These are phyloP conservation scores for Mesoligia furuncula DNA, from an alignment of 2,888 invertebrate species.

Conservation along the genomic window DNA sequence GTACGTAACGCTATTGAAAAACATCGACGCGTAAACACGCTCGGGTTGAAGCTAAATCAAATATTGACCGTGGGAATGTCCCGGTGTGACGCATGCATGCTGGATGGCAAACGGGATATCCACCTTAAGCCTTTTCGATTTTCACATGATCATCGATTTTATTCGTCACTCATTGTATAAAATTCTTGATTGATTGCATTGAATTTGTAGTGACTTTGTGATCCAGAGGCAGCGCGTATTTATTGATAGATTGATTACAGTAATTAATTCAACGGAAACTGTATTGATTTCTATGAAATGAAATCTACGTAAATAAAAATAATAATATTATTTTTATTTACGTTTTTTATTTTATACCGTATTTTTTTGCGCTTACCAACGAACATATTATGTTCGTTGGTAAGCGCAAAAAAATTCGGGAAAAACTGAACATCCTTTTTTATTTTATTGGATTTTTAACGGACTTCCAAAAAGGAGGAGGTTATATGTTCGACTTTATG, in stretches of 20 bases:
- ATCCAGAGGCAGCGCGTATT: background rate
- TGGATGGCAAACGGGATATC: background rate
- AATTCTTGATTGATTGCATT: conserved; percentile 11
- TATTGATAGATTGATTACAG: background rate
- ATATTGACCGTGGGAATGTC: conserved; percentile 64
- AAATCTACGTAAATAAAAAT: background rate
- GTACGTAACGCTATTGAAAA: conserved; percentile 63
- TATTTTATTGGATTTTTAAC: too few relatives aligned
- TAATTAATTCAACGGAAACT: background rate
- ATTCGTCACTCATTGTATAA: conserved; percentile 12
- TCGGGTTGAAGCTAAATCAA: conserved; percentile 67
- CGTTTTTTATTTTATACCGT: too few relatives aligned
- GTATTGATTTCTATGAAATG: background rate
- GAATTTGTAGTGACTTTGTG: background rate
- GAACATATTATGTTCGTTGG: too few relatives aligned
- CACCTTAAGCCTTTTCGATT: background rate
- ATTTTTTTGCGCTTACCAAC: too few relatives aligned
- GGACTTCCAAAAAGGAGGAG: too few relatives aligned
- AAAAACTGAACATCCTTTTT: too few relatives aligned
- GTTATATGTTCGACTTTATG: too few relatives aligned
- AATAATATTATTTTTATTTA: too few relatives aligned
- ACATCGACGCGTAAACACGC: conserved; percentile 62
- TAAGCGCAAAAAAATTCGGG: too few relatives aligned
- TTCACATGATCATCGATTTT: conserved; percentile 31
- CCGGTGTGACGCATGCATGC: conserved; percentile 6